Conservation (phyloP, 2,113 vertebrate genomes). For the Pelmatolapia mariae region DNA sequence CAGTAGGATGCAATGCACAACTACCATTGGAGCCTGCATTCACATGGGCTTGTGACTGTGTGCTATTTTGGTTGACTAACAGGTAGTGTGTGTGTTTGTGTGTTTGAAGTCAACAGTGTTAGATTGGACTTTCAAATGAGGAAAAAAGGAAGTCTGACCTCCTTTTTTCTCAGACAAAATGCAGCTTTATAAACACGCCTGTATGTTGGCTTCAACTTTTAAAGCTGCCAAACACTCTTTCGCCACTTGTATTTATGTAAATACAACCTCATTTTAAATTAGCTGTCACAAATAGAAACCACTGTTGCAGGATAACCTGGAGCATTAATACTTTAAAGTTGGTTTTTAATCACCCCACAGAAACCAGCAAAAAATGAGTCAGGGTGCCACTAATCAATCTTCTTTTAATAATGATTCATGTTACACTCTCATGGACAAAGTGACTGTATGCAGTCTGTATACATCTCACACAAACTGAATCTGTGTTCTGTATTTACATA, state of each 20-base stretch:
- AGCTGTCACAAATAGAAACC: not conserved
- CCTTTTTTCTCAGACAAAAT: not conserved
- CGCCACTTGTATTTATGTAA: not conserved
- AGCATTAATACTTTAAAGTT: not conserved
- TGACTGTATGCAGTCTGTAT: not conserved
- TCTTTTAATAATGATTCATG: not conserved
- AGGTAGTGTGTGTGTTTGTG: not conserved
- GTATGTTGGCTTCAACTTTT: not conserved
- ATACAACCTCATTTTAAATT: not conserved
- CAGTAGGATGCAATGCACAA: conserved; percentile 17
- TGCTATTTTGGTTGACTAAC: conserved; percentile 12
- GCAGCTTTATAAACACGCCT: not conserved
- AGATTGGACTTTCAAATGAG: not conserved
- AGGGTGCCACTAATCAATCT: not conserved
- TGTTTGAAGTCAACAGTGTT: not conserved
- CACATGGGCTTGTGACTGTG: conserved; percentile 26
- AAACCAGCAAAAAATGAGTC: not conserved
- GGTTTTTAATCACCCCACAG: not conserved
- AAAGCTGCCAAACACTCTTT: conserved; percentile 19
- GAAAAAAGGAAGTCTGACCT: not conserved
- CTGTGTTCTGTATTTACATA: not conserved
- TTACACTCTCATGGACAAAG: not conserved
- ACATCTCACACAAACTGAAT: not conserved
- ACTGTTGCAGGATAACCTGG: not conserved
- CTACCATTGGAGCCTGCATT: conserved; percentile 1